Percentiles rank a stretch among this genome's conserved stretches.
Conservation (phyloP, 1,140 invertebrate species). For the Drosophila sturtevanti region DNA sequence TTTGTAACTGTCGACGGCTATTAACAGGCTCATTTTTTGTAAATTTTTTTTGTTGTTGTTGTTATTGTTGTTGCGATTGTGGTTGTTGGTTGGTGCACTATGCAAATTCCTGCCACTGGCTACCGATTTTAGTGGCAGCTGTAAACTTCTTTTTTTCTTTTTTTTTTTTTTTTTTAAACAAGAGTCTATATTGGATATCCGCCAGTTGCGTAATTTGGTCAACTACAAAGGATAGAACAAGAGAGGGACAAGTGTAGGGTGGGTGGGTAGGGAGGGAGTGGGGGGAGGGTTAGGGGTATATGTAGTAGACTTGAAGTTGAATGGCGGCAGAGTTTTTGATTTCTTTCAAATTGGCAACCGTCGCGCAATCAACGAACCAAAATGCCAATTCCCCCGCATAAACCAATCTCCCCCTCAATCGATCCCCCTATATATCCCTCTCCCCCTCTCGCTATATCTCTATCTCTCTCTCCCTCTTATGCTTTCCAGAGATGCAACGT, state of each 20-base stretch:
- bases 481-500: slow-evolving; percentile 20
- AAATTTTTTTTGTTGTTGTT: slow-evolving; percentile 1
- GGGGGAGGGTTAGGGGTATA: background rate
- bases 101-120: slow-evolving; percentile 52
- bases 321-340: slow-evolving; percentile 73
- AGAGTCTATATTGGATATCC: slow-evolving; percentile 35
- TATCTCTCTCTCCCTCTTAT: background rate
- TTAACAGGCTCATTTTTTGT: slow-evolving; percentile 80
- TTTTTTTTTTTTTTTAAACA: slow-evolving; percentile 46
- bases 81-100: slow-evolving; percentile 62
- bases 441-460: background rate
- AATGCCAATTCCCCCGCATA: slow-evolving; percentile 25
- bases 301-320: background rate
- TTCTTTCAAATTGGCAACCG: slow-evolving; percentile 78
- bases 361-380: slow-evolving; percentile 66
- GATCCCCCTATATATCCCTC: slow-evolving; percentile 1
- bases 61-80: slow-evolving; percentile 5
- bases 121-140: slow-evolving; percentile 54
- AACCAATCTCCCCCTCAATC: background rate
- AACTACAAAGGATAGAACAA: slow-evolving; percentile 34
- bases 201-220: slow-evolving; percentile 74
- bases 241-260: slow-evolving; percentile 21
- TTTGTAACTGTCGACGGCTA: slow-evolving; percentile 82
- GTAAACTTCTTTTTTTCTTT: slow-evolving; percentile 45
- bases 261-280: background rate